Base-by-base conservation (phyloP, 37 sponge, comb jelly and placozoan genomes). In the Halichondria panicea region DNA sequence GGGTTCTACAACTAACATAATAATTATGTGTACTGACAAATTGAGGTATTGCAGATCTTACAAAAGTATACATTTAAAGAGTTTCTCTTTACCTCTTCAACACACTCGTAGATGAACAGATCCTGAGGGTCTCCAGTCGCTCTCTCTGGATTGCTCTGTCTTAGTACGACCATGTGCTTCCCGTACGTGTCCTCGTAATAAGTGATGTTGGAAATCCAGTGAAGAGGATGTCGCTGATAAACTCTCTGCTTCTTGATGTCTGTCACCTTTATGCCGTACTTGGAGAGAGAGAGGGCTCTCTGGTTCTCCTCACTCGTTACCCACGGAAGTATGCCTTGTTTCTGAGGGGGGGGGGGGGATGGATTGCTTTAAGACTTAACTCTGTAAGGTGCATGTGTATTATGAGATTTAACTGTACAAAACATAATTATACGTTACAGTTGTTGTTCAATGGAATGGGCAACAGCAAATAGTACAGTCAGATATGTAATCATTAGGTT, bases 241-340 rank as follows among this genome's bases (percentile, higher is more conserved):
- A 94, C 84, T 0, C 81, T 76, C 77, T 91, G 78, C 46, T 41
- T 82, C 43, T 71, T 43, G 18, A 35, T 59, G 54, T 91, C 92
- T 34, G 54, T 87, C 25, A 87, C 84, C 71, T 91, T 91, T 24
- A 91, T 66, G 9, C 92, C 92, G 69, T 91, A 91, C 30, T 82
- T 82, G 50, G 92, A 91, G 8, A 91, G 40, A 21, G 71, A 56
- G 48, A 91, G 54, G 27, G 79, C 68, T 18, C 92, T 53, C 13
- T 73, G 33, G 66, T 87, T 70, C 4, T 73, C 57, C 13, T 77
- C 76, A 1, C 53, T 38, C 0, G 80, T 69, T 13, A 78, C 59
- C 88, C 88, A 91, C 33, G 87, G 92, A 70, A 91, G 54, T 27
- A 65, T 50, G 9, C 92, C 92, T 37, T 91, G 88, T 18, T 84